Percentiles rank a stretch among this genome's conserved stretches.
Conservation (phyloP, 1,140 invertebrate species). For the Macrotrachela quadricornifera region DNA sequence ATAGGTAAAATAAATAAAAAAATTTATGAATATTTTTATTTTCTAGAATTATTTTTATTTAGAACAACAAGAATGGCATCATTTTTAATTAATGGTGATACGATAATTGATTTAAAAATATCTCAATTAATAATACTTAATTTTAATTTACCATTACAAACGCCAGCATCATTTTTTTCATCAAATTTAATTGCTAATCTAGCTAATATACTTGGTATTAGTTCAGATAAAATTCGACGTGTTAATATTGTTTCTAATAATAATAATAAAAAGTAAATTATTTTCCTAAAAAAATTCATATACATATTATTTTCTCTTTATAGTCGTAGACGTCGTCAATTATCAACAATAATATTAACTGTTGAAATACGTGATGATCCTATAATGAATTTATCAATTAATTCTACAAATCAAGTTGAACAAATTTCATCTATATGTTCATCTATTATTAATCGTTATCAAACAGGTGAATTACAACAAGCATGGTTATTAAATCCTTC, state of each 20-base stretch:
- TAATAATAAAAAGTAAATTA: too few species aligned
- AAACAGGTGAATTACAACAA: too few species aligned
- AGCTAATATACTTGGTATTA: conserved; percentile 19
- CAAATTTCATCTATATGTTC: too few species aligned
- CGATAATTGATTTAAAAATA: conserved; percentile 10
- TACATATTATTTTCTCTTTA: too few species aligned
- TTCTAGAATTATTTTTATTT: background rate
- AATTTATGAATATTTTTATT: background rate
- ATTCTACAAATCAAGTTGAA: too few species aligned
- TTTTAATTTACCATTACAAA: conserved; percentile 14
- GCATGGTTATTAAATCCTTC: too few species aligned
- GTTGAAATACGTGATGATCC: too few species aligned
- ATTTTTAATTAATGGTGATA: background rate
- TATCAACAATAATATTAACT: too few species aligned
- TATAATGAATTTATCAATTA: too few species aligned
- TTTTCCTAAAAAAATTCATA: too few species aligned
- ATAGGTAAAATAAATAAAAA: conserved; percentile 11
- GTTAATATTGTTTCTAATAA: conserved; percentile 15
- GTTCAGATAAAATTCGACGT: conserved; percentile 16
- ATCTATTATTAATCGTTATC: too few species aligned
- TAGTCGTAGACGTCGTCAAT: too few species aligned
- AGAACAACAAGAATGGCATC: background rate
- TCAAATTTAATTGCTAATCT: conserved; percentile 19
- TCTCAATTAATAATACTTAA: conserved; percentile 12
- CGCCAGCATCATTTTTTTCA: conserved; percentile 21